Conservation (phyloP, 2,797 vertebrate genomes). For the Holocentrus rufus region DNA sequence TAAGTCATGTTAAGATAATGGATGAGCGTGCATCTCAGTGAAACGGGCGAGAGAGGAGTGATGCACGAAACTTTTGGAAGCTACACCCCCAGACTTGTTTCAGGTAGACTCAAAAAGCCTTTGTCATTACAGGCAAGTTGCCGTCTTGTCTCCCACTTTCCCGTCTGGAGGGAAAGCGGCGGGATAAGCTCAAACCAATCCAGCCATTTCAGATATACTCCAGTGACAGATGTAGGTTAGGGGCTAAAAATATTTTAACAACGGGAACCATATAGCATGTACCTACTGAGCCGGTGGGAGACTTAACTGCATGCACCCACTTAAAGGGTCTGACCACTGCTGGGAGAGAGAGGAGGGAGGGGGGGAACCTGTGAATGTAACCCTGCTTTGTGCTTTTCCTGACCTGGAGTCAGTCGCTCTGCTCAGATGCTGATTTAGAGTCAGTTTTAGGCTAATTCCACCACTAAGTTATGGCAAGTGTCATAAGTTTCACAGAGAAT, state of each 20-base stretch:
- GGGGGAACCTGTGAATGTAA: constrained; percentile 84
- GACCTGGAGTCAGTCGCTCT: constrained; percentile 48
- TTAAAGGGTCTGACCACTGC: constrained; percentile 81
- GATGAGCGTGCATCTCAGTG: background rate
- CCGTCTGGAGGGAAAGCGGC: background rate
- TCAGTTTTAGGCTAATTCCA: constrained; percentile 39
- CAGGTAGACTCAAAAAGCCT: constrained; percentile 20
- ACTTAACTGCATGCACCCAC: constrained; percentile 65
- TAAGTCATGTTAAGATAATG: constrained; percentile 9
- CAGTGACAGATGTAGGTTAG: constrained; percentile 26
- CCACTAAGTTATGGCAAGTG: background rate
- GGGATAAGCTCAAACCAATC: constrained; percentile 11
- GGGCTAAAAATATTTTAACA: constrained; percentile 38
- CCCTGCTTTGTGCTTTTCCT: constrained; percentile 73
- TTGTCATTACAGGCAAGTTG: constrained; percentile 23
- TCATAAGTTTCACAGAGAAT: background rate
- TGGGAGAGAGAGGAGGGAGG: constrained; percentile 31
- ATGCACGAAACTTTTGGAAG: constrained; percentile 5
- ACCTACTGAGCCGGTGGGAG: constrained; percentile 67
- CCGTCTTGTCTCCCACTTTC: constrained; percentile 12
- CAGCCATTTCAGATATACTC: constrained; percentile 12
- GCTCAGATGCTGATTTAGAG: constrained; percentile 49
- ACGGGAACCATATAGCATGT: constrained; percentile 38
- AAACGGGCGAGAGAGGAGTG: background rate
- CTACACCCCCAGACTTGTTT: constrained; percentile 44